Evolutionary conservation across 2,113 vertebrate species (phyloP), one percentile per base, ranked within the genome.

Genomic region (Pseudorasbora parva): DNA sequence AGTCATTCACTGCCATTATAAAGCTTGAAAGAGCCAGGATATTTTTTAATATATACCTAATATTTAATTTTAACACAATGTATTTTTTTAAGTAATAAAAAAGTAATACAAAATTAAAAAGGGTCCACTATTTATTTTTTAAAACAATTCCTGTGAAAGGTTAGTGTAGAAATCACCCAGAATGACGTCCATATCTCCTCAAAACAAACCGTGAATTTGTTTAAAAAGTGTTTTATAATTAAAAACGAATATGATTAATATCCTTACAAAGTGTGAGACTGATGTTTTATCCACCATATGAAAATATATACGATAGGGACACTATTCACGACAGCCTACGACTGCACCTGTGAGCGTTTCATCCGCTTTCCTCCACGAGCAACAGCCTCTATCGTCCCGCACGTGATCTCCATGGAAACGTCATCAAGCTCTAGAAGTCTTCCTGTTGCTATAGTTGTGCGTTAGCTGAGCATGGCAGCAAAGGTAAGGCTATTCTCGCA

Each of bases 381-480:
- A 30, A 3, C 14, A 6, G 23, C 82, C 14, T 17, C 37, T 30
- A 1, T 3, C 10, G 69, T 84, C 79, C 81, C 60, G 87, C 82
- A 86, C 89, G 78, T 88, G 82, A 91, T 93, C 88, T 88, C 90
- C 88, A 91, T 89, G 89, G 89, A 25, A 91, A 92, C 89, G 86
- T 90, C 82, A 89, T 90, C 88, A 89, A 87, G 85, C 87, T 82
- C 51, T 72, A 88, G 88, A 91, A 91, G 90, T 87, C 84, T 87
- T 27, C 80, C 71, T 72, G 62, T 71, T 76, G 25, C 15, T 73
- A n/a, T 86, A 86, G 84, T 82, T 77, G 88, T 62, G 62, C 90
- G 86, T 88, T 90, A 87, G 88, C 81, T 90, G 88, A 94, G 91
- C 90, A 94, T 94, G 94, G 93, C 94, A 91, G 91, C 92, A 86